Evolutionary conservation across 2,888 invertebrate species (phyloP), one percentile per base, ranked within the genome.

Genomic region (Iphiclides podalirius): DNA sequence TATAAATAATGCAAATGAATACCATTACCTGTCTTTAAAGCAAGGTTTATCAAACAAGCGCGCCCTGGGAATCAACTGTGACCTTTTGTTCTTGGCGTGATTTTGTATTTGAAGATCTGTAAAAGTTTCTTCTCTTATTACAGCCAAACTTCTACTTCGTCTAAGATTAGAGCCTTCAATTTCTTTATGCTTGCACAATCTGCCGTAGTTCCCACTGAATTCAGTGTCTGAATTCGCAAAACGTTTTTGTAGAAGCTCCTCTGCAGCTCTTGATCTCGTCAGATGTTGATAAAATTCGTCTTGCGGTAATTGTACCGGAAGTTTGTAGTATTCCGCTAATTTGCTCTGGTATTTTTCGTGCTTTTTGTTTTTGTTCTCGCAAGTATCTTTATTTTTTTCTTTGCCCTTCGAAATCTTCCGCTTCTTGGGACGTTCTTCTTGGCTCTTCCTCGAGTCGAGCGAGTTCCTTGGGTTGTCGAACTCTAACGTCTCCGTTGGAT

Each of bases 31-130:
- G 83, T 93, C 93, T 79, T 92, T 93, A 72, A 93, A 91, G 72
- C 92, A 92, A 79, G 92, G 92, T 64, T 93, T 92, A 79, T 94
- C 94, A 66, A 94, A 94, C 57, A 95, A 89, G 72, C 93, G 94
- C 42, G 94, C 94, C 64, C 95, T 90, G 52, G 95, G 95, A 79
- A 95, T 95, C 50, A 95, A 89, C 79, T 95, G 95, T 43, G 93
- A 93, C 63, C 94, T 90, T 68, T 93, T 90, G 66, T 89, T 90
- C 63, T 91, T 90, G 57, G 91, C 91, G 72, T 91, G 90, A 60
- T 90, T 89, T 61, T 90, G 91, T 66, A 92, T 90, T 75, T 92
- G 92, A 65, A 93, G 90, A 68, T 92, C 93, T 64, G 92, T 92
- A 79, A 92, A 93, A 36, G 94, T 92, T 79, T 94, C 94, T 74